Conservation (phyloP, 2,113 vertebrate species). For the Leptodactylus fuscus region DNA sequence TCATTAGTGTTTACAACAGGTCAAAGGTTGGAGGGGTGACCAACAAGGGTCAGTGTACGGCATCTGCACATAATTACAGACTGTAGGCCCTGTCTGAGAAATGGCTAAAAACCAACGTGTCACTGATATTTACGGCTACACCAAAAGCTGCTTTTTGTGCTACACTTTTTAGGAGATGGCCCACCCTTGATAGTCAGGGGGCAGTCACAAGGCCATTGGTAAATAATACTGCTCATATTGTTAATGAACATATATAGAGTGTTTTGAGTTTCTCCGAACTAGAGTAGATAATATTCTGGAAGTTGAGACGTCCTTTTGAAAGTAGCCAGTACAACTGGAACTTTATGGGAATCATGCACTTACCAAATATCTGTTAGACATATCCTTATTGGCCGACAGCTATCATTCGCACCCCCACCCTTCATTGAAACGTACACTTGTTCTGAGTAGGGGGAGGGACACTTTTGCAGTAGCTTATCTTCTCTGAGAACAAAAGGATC, state of each 20-base stretch:
- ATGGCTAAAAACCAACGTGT: background rate
- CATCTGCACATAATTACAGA: conserved; percentile 8
- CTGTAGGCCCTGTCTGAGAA: background rate
- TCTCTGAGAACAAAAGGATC: too few species aligned
- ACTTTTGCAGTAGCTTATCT: too few species aligned
- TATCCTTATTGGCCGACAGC: too few species aligned
- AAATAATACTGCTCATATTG: background rate
- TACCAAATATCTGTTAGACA: too few species aligned
- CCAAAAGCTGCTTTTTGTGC: background rate
- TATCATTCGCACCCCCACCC: too few species aligned
- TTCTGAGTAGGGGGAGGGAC: too few species aligned
- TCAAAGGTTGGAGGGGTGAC: conserved; percentile 21
- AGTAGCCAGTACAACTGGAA: too few species aligned
- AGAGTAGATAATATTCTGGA: background rate
- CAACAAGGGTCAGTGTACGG: background rate
- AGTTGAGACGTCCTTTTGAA: too few species aligned
- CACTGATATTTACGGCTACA: conserved; percentile 1
- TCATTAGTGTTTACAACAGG: conserved; percentile 45
- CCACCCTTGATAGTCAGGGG: background rate
- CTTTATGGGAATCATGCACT: too few species aligned
- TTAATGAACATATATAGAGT: too few species aligned
- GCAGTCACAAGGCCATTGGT: background rate
- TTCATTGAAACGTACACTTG: too few species aligned
- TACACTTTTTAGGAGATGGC: background rate
- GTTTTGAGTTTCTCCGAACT: background rate